A percentile compares a stretch with the other conserved stretches of the same genome.
phyloP scores from a whole-genome alignment of 2,797 vertebrate species.

The Lithobates sylvaticus region DNA sequence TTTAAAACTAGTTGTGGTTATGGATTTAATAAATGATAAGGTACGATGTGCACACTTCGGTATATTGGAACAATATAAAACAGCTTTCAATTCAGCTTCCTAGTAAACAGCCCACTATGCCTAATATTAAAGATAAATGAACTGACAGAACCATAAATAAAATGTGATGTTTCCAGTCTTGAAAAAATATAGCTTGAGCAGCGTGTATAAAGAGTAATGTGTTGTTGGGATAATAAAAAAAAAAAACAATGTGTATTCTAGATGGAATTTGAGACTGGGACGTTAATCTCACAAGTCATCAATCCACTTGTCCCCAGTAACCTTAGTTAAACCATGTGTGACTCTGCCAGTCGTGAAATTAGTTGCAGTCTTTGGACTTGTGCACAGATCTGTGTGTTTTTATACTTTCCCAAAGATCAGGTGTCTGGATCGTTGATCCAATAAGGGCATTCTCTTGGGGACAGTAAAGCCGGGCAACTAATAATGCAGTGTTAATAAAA shows the following conservation, averaged over 20 bases:
- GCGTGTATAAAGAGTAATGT: not conserved
- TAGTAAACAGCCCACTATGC: not conserved
- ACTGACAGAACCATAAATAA: not conserved
- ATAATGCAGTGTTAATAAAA: not conserved
- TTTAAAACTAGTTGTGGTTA: not conserved
- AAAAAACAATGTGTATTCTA: not conserved
- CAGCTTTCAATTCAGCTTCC: not conserved
- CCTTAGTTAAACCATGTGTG: conserved; percentile 18
- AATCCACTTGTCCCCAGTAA: conserved; percentile 14
- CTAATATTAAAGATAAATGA: not conserved
- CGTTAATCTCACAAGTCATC: conserved; percentile 25
- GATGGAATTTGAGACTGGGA: conserved; percentile 9
- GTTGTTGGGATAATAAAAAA: conserved; percentile 6
- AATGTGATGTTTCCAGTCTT: not conserved
- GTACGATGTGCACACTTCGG: not conserved
- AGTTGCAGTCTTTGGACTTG: conserved; percentile 1
- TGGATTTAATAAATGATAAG: not conserved
- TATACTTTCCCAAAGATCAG: not conserved
- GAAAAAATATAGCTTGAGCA: not conserved
- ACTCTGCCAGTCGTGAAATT: conserved; percentile 27
- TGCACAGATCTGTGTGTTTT: conserved; percentile 9
- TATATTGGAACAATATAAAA: too few species aligned
- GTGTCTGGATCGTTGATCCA: not conserved
- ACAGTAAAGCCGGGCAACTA: not conserved
- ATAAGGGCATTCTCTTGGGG: not conserved